Percentiles rank a stretch among this genome's conserved stretches.
phyloP scores from a whole-genome alignment of 2,888 invertebrate genomes.

The Patella pellucida region DNA sequence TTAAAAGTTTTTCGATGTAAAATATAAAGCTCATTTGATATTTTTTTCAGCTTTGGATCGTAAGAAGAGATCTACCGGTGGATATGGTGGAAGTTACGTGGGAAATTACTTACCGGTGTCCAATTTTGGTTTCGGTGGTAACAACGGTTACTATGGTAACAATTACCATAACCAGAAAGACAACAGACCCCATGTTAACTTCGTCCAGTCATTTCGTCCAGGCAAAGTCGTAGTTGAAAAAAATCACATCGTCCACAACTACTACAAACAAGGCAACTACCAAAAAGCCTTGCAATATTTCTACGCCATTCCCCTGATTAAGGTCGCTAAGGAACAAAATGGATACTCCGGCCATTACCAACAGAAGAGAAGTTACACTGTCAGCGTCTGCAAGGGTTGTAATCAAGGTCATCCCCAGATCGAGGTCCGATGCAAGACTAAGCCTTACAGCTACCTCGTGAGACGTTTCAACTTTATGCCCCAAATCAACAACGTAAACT shows the following conservation, averaged over 20 bases:
- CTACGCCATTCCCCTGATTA: not conserved
- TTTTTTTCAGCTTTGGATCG: not conserved
- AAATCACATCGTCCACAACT: slow-evolving; percentile 3
- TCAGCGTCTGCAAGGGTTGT: not conserved
- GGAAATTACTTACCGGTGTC: not conserved
- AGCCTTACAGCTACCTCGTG: not conserved
- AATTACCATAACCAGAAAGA: too few species aligned
- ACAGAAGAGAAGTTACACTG: not conserved
- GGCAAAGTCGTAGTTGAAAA: not conserved
- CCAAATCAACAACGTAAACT: not conserved
- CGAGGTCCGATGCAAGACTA: not conserved
- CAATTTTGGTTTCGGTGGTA: not conserved
- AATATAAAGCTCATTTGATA: not conserved
- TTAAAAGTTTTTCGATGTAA: too few species aligned
- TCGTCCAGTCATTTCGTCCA: not conserved
- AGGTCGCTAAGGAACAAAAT: not conserved
- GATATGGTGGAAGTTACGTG: not conserved
- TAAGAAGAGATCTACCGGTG: not conserved
- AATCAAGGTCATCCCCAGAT: not conserved
- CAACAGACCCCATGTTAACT: not conserved
- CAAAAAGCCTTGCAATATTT: not conserved
- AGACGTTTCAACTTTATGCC: not conserved
- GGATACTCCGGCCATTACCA: not conserved
- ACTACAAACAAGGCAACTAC: slow-evolving; percentile 4
- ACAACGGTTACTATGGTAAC: not conserved